Evolutionary conservation across 2,888 invertebrate species (phyloP).

Genomic region (Andrena fulva): DNA sequence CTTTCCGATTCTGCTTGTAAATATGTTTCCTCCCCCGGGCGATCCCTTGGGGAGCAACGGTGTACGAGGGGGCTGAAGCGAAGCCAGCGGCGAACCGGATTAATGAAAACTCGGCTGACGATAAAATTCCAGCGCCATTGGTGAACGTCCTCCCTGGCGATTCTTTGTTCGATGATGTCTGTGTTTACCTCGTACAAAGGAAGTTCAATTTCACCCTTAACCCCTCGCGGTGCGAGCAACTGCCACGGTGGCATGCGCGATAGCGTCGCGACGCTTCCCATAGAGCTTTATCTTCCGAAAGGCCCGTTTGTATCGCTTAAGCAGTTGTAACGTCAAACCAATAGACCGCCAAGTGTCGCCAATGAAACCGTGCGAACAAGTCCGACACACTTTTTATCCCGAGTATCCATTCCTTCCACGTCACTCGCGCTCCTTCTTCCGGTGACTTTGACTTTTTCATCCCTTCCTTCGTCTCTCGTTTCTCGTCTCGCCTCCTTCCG

Average conservation of each 20-base stretch:
- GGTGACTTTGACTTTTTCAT: constrained; percentile 1
- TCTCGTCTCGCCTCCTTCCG: not conserved
- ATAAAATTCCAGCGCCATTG: not conserved
- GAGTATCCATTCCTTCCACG: not conserved
- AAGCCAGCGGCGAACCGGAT: not conserved
- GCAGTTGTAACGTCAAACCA: no score
- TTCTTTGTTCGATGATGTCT: not conserved
- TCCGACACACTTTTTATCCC: not conserved
- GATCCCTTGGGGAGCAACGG: not conserved
- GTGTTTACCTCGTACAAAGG: not conserved
- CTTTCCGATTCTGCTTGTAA: constrained; percentile 4
- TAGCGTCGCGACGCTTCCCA: no score
- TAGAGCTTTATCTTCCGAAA: no score
- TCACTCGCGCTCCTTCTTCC: not conserved
- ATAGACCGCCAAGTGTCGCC: no score
- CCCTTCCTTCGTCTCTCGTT: not conserved
- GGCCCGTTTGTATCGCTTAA: not conserved
- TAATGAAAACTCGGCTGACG: constrained; percentile 5
- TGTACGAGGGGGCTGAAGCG: not conserved
- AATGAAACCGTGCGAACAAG: no score
- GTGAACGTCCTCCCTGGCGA: not conserved
- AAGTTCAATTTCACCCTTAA: not conserved
- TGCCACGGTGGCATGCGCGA: not conserved
- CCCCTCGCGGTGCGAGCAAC: not conserved
- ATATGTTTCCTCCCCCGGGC: not conserved